These are phyloP conservation scores for Lagenorhynchus albirostris DNA, from an alignment of 2,113 vertebrate species.

Conservation along the genomic window DNA sequence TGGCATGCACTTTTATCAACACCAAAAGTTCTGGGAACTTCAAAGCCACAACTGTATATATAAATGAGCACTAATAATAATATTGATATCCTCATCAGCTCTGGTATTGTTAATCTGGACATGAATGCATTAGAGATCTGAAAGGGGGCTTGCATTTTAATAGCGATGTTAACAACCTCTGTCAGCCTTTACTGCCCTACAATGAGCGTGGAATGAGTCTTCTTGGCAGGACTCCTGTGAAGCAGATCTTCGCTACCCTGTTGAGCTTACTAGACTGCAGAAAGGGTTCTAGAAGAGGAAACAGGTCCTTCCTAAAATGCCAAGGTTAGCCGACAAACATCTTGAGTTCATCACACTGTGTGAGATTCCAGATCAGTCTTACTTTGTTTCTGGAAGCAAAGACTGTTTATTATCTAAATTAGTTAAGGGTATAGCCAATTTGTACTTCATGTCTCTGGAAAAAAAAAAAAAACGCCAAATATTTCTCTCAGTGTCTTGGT, in stretches of 20 bases:
- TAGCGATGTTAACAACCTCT: constrained; percentile 74
- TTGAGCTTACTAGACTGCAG: background rate
- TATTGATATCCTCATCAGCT: constrained; percentile 44
- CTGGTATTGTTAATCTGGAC: constrained; percentile 55
- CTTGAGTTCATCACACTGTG: background rate
- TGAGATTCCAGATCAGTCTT: background rate
- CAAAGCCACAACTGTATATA: constrained; percentile 37
- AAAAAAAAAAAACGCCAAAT: background rate
- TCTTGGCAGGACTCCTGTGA: constrained; percentile 62
- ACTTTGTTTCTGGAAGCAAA: background rate
- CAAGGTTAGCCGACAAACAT: background rate
- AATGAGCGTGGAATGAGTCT: constrained; percentile 52
- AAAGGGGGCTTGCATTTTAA: constrained; percentile 72
- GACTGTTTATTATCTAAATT: background rate
- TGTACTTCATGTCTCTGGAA: background rate
- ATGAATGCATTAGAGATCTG: constrained; percentile 31
- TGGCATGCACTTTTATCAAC: constrained; percentile 11
- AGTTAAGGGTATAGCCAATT: background rate
- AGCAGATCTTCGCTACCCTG: constrained; percentile 40
- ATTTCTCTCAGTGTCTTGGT: background rate
- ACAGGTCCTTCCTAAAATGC: background rate
- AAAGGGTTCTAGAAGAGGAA: background rate
- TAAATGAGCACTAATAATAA: background rate
- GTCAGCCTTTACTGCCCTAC: constrained; percentile 67
- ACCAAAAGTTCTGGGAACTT: constrained; percentile 43